These are phyloP conservation scores for Eurytoma adleriae DNA, from an alignment of 2,888 invertebrate species.

Conservation along the genomic window DNA sequence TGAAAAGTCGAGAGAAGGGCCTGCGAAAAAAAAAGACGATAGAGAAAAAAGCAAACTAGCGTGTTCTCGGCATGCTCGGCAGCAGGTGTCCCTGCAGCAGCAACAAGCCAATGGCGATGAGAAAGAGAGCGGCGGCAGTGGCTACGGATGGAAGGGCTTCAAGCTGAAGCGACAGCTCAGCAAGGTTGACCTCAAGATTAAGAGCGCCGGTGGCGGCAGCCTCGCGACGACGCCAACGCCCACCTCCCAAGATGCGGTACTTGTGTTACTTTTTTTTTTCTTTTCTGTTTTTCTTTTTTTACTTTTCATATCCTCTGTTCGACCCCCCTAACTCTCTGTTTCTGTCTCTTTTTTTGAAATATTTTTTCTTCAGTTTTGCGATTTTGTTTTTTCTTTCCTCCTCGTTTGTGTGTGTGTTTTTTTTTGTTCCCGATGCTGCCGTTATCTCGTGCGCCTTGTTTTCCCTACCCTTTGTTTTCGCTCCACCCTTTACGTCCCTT, in stretches of 20 bases:
- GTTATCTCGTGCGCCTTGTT: background rate
- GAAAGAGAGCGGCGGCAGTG: conserved; percentile 12
- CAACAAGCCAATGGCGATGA: conserved; percentile 37
- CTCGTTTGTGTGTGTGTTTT: conserved; percentile 15
- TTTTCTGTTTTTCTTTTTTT: conserved; percentile 14
- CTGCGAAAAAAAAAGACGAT: background rate
- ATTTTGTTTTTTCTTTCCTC: conserved; percentile 64
- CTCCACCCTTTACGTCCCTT: background rate
- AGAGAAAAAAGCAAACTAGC: background rate
- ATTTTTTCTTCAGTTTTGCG: background rate
- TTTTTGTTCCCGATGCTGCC: conserved; percentile 9
- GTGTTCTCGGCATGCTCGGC: background rate
- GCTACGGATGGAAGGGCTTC: conserved; percentile 83
- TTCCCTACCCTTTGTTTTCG: background rate
- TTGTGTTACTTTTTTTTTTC: conserved; percentile 64
- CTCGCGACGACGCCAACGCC: conserved; percentile 64
- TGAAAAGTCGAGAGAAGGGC: background rate
- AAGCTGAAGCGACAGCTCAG: conserved; percentile 89
- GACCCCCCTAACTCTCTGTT: background rate
- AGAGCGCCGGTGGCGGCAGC: conserved; percentile 79
- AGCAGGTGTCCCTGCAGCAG: conserved; percentile 26
- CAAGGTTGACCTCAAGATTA: conserved; percentile 86
- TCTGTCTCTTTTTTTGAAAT: too few species aligned
- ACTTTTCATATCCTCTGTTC: background rate
- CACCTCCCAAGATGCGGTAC: conserved; percentile 72